Evolutionary conservation across 2,888 invertebrate genomes (phyloP).

Genomic region (Microplitis manilae): DNA sequence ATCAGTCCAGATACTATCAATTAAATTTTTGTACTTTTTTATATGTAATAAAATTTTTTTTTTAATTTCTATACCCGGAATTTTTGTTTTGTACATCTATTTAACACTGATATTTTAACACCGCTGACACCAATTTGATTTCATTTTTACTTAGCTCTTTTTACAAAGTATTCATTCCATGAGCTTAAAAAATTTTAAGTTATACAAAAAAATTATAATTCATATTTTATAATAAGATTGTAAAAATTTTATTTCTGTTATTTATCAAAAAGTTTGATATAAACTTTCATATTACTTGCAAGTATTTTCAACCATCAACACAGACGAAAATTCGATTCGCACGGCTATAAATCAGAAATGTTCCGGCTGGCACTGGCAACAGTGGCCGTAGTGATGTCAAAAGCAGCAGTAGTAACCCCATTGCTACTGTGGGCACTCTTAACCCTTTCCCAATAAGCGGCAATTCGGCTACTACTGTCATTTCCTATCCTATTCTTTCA

Average conservation of each 20-base stretch:
- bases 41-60: too few species aligned
- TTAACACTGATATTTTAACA: too few species aligned
- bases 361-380: constrained; percentile 36
- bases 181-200: too few species aligned
- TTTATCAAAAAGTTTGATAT: background rate
- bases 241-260: background rate
- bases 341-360: constrained; percentile 64
- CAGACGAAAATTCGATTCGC: constrained; percentile 64
- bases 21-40: too few species aligned
- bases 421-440: constrained; percentile 50
- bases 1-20: too few species aligned
- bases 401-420: constrained; percentile 53
- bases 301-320: constrained; percentile 17
- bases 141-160: too few species aligned
- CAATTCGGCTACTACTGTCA: constrained; percentile 54
- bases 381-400: background rate
- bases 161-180: too few species aligned
- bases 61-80: too few species aligned
- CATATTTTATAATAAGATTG: background rate
- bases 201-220: too few species aligned
- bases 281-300: background rate
- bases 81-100: too few species aligned
- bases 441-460: constrained; percentile 44
- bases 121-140: too few species aligned
- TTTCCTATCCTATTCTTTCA: constrained; percentile 55